A percentile compares a stretch with the other conserved stretches of the same genome.
Evolutionary conservation across 1,140 invertebrate genomes (phyloP).

Genomic region (Drosophila pallidifrons): DNA sequence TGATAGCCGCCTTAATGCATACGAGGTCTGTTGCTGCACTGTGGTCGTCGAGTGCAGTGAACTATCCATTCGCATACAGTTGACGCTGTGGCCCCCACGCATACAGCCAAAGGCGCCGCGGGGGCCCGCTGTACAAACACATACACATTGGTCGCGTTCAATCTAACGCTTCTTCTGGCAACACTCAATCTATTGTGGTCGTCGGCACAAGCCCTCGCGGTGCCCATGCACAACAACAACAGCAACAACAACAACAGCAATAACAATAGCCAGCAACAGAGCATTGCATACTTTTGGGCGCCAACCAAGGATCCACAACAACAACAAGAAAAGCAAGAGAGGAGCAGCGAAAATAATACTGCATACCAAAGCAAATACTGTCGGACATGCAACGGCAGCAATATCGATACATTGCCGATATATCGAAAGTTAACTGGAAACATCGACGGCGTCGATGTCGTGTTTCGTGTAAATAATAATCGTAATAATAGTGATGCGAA

Average conservation of each 20-base stretch:
- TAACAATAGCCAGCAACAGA: conserved; percentile 33
- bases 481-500: conserved; percentile 32
- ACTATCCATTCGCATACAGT: conserved; percentile 70
- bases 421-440: conserved; percentile 57
- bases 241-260: conserved; percentile 11
- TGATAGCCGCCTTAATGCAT: conserved; percentile 9
- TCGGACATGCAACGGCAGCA: conserved; percentile 61
- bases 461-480: conserved; percentile 58
- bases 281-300: conserved; percentile 62
- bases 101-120: conserved; percentile 84
- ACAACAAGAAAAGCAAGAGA: conserved; percentile 18
- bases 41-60: conserved; percentile 43
- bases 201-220: conserved; percentile 80
- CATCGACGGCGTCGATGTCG: conserved; percentile 22
- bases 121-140: conserved; percentile 80
- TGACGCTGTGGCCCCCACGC: conserved; percentile 84
- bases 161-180: conserved; percentile 62
- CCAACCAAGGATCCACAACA: conserved; percentile 32
- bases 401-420: conserved; percentile 11
- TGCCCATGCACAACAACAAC: conserved; percentile 67
- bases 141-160: conserved; percentile 63
- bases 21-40: neutral
- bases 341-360: conserved; percentile 7
- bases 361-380: conserved; percentile 25
- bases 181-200: conserved; percentile 66